phyloP scores from a whole-genome alignment of 2,888 invertebrate genomes.

The Dynastes grantii region DNA sequence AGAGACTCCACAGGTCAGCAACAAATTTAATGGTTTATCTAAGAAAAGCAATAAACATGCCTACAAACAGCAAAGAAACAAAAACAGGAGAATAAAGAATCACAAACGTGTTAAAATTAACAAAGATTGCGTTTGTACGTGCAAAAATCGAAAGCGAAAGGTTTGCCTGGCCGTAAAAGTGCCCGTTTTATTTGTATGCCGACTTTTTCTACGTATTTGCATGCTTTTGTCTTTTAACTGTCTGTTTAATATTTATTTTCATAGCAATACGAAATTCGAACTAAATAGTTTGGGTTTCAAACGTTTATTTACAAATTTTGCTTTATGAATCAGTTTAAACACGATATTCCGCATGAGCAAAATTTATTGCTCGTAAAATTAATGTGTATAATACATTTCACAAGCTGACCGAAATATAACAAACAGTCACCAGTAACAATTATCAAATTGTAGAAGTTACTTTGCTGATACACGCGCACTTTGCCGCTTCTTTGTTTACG shows the following conservation, averaged over 20 bases:
- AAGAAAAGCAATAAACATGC: constrained; percentile 16
- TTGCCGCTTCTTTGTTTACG: no score
- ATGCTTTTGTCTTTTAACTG: constrained; percentile 8
- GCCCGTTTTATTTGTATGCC: constrained; percentile 11
- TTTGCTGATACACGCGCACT: no score
- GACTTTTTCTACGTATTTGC: constrained; percentile 11
- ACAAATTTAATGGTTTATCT: not conserved
- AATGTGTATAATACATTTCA: not conserved
- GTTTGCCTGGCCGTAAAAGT: constrained; percentile 38
- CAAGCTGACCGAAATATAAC: not conserved
- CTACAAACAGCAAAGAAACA: constrained; percentile 3
- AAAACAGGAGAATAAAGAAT: constrained; percentile 21
- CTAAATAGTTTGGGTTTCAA: constrained; percentile 4
- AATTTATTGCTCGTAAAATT: constrained; percentile 7
- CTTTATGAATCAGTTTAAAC: not conserved
- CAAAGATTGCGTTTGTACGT: constrained; percentile 40
- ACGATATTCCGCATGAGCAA: not conserved
- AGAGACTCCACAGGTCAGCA: constrained; percentile 27
- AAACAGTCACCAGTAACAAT: no score
- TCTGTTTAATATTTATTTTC: constrained; percentile 8
- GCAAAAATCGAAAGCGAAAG: constrained; percentile 46
- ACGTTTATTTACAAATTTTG: not conserved
- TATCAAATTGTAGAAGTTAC: no score
- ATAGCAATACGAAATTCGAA: constrained; percentile 16
- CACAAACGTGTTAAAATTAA: constrained; percentile 33